Evolutionary conservation across 2,113 vertebrate genomes (phyloP), one percentile per base, ranked within the genome.

Genomic region (Dicrurus megarhynchus): DNA sequence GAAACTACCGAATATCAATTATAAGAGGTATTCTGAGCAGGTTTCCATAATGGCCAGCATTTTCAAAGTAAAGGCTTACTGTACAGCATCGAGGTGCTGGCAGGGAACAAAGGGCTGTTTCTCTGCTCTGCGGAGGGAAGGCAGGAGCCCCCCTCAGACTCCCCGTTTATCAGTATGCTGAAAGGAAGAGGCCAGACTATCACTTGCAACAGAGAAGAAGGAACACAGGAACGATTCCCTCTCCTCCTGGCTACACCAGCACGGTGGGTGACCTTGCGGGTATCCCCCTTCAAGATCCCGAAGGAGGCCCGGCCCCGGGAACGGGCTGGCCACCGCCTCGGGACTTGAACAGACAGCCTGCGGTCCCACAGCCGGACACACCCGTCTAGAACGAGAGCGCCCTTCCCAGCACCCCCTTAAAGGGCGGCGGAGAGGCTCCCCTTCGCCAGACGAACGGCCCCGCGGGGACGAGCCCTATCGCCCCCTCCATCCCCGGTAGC

Each of bases 51-150:
- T 47, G 22, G 16, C 22, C 59, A n/a, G n/a, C n/a, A 10, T 32
- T 70, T 59, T 39, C 37, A 3, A 32, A 68, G n/a, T 13, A 28
- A 83, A 52, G 44, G 47, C 28, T 39, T 14, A 13, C 39, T 15
- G 53, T 11, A 23, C 42, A 6, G 33, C 33, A 15, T 0, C 4
- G 8, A 44, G 11, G 55, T 23, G 26, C 37, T 8, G 33, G 63
- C 33, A 21, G 47, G 49, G 55, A 96, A 91, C 80, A 95, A 94
- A 96, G 89, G n/a, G n/a, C n/a, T n/a, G n/a, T n/a, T n/a, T n/a
- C n/a, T n/a, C n/a, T n/a, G n/a, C n/a, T n/a, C n/a, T n/a, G n/a
- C n/a, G n/a, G n/a, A n/a, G n/a, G n/a, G n/a, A n/a, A n/a, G n/a
- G n/a, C n/a, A n/a, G n/a, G n/a, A 87, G 28, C 12, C 50, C 32